A percentile compares a stretch with the other conserved stretches of the same genome.
Conservation (phyloP, 92 coral and sea anemone species). For the Galaxea fascicularis region DNA sequence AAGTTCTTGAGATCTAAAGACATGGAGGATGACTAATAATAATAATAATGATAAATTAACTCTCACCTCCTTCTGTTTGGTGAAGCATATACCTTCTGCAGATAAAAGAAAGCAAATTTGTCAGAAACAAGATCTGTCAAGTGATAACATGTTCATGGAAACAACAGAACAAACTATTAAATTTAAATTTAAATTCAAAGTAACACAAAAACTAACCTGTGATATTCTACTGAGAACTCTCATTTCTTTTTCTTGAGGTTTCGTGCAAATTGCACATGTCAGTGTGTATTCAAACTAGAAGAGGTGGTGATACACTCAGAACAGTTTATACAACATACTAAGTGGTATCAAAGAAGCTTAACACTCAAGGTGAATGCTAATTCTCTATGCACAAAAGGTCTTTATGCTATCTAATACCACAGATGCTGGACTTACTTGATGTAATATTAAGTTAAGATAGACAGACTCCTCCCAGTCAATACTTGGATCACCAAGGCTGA, state of each 20-base stretch:
- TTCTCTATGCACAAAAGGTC: no score
- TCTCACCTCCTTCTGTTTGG: conserved; percentile 83
- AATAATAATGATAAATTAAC: no score
- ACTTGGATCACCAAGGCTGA: conserved; percentile 86
- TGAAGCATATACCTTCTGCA: conserved; percentile 86
- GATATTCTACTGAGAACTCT: conserved; percentile 82
- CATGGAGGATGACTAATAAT: no score
- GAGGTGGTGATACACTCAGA: neutral
- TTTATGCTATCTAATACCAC: no score
- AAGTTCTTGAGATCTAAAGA: no score
- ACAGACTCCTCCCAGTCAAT: conserved; percentile 95
- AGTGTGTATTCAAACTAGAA: conserved; percentile 80
- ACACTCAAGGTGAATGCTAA: no score
- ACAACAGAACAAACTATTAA: neutral
- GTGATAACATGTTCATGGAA: no score
- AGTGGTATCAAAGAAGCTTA: no score
- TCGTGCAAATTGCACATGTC: conserved; percentile 90
- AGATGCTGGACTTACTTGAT: no score
- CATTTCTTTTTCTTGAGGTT: conserved; percentile 88
- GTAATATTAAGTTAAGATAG: conserved; percentile 85
- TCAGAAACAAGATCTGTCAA: neutral
- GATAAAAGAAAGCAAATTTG: neutral
- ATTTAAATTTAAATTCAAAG: no score
- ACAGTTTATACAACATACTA: no score
- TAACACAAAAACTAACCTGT: conserved; percentile 57